A percentile compares a stretch with the other conserved stretches of the same genome.
Conservation (phyloP, 2,888 invertebrate genomes). For the Xanthorhoe spadicearia region DNA sequence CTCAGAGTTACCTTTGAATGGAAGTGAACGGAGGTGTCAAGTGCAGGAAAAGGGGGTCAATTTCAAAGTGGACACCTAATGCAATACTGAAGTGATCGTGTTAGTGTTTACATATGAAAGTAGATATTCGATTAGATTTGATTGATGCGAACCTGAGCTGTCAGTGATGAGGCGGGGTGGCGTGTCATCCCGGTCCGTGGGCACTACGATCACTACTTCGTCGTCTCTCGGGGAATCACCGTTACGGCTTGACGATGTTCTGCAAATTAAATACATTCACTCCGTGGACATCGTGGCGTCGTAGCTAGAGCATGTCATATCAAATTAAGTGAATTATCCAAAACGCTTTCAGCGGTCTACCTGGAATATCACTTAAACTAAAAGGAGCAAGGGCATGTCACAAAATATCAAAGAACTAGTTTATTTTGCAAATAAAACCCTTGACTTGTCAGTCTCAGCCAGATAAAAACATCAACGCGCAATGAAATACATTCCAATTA, state of each 20-base stretch:
- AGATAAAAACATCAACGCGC: conserved; percentile 4
- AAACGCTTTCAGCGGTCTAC: conserved; percentile 6
- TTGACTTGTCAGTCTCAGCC: too few relatives aligned
- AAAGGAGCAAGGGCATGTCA: neutral
- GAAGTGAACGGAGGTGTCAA: conserved; percentile 18
- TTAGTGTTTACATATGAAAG: conserved; percentile 26
- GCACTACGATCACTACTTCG: conserved; percentile 79
- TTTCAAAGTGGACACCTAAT: conserved; percentile 23
- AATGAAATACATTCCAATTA: neutral
- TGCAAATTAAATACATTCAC: conserved; percentile 52
- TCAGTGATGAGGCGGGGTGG: conserved; percentile 85
- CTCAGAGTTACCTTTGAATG: conserved; percentile 7
- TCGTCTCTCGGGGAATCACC: conserved; percentile 76
- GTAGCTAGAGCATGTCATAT: conserved; percentile 8
- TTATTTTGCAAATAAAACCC: conserved; percentile 3
- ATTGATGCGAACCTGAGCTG: conserved; percentile 83
- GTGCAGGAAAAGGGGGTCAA: conserved; percentile 20
- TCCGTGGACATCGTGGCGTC: conserved; percentile 23
- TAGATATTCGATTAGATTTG: conserved; percentile 46
- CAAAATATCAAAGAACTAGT: neutral
- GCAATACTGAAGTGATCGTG: conserved; percentile 31
- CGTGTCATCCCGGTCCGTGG: conserved; percentile 78
- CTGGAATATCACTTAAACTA: neutral
- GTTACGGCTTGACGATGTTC: conserved; percentile 75
- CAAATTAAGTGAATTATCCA: conserved; percentile 7